Evolutionary conservation across 2,888 invertebrate genomes (phyloP).

Genomic region (Suillia variegata): DNA sequence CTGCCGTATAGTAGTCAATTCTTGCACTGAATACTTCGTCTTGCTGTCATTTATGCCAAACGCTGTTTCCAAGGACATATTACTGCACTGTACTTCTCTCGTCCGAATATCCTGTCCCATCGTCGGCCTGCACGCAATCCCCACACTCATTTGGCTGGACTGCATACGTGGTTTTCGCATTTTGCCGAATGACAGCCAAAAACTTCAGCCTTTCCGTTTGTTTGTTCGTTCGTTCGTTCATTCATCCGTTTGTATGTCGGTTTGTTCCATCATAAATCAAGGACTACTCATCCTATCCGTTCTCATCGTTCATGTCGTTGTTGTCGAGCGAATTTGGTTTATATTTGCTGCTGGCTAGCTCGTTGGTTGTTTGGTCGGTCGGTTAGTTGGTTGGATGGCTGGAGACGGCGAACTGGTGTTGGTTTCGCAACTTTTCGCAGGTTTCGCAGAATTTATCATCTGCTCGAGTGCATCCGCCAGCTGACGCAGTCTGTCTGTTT

Average conservation of each 20-base stretch:
- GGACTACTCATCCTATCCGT: constrained; percentile 1
- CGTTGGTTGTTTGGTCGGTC: background rate
- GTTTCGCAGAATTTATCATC: background rate
- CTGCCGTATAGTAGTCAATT: too few relatives aligned
- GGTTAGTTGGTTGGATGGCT: too few relatives aligned
- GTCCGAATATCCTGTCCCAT: too few relatives aligned
- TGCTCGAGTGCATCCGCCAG: constrained; percentile 4
- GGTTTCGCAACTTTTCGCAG: background rate
- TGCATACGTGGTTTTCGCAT: background rate
- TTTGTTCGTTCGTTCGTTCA: too few relatives aligned
- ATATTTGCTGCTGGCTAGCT: background rate
- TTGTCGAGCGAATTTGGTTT: too few relatives aligned
- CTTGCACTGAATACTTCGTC: background rate
- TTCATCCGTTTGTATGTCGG: background rate
- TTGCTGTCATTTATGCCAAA: background rate
- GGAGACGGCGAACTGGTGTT: too few relatives aligned
- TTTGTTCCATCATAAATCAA: constrained; percentile 3
- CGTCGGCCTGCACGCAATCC: background rate
- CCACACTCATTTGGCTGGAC: background rate
- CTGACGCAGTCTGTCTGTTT: constrained; percentile 11
- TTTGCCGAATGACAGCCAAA: background rate
- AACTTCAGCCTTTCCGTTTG: background rate
- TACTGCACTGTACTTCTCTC: too few relatives aligned
- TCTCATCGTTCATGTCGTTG: too few relatives aligned
- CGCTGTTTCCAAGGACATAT: too few relatives aligned